Evolutionary conservation across 2,888 invertebrate species (phyloP).

Genomic region (Chalcosyrphus nemorum): DNA sequence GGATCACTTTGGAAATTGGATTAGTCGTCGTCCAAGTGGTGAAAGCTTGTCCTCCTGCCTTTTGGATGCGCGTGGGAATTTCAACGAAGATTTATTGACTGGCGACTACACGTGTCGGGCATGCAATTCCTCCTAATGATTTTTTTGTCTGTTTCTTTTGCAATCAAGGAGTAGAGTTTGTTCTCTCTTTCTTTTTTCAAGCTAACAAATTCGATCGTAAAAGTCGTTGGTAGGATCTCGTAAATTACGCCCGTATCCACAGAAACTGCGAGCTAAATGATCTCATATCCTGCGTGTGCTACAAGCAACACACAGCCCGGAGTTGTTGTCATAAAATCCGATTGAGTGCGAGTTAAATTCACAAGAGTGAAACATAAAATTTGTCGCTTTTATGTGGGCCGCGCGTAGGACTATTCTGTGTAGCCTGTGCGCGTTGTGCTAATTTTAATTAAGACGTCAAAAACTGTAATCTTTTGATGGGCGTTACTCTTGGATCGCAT

Average conservation of each 20-base stretch:
- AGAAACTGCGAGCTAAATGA: constrained; percentile 28
- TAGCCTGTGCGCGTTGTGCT: neutral
- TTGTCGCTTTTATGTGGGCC: constrained; percentile 61
- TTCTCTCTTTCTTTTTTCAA: neutral
- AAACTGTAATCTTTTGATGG: constrained; percentile 25
- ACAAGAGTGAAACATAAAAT: constrained; percentile 52
- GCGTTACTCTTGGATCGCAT: neutral
- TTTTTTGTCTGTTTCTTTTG: neutral
- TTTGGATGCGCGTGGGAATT: constrained; percentile 62
- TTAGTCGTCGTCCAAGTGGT: constrained; percentile 62
- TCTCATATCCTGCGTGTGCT: constrained; percentile 58
- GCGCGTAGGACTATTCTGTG: neutral
- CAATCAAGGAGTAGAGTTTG: neutral
- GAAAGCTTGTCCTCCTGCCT: constrained; percentile 55
- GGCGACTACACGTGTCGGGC: neutral
- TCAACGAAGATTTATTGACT: constrained; percentile 39
- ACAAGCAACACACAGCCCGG: neutral
- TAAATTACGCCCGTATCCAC: constrained; percentile 26
- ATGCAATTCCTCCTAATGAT: constrained; percentile 18
- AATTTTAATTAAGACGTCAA: constrained; percentile 58
- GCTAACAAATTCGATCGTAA: constrained; percentile 41
- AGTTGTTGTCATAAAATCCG: constrained; percentile 45
- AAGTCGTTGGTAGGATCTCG: constrained; percentile 49
- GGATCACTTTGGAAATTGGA: constrained; percentile 65
- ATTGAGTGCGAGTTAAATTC: constrained; percentile 54